phyloP scores from a whole-genome alignment of 2,113 vertebrate genomes.

The Misgurnus mizolepis region DNA sequence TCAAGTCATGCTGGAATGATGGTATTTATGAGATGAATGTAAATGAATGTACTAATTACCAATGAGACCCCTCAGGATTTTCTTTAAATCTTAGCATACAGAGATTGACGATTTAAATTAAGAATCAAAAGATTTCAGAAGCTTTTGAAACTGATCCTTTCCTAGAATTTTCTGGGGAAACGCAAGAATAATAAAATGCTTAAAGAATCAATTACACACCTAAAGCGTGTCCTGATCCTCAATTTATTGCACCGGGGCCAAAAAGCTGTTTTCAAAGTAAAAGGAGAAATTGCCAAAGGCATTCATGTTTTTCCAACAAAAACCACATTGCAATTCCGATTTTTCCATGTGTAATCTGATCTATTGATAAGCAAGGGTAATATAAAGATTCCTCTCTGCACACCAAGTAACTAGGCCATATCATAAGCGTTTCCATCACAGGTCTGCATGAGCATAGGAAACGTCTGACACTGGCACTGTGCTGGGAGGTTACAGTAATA shows the following conservation, averaged over 20 bases:
- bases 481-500: neutral
- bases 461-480: neutral
- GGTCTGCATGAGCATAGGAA: conserved; percentile 31
- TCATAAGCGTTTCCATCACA: conserved; percentile 48
- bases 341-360: neutral
- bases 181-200: too few relatives aligned
- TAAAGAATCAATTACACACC: too few relatives aligned
- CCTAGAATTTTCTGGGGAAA: too few relatives aligned
- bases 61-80: neutral
- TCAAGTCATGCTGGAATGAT: neutral
- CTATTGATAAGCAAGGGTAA: neutral
- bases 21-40: neutral
- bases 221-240: too few relatives aligned
- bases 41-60: neutral
- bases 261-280: too few relatives aligned
- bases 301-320: too few relatives aligned
- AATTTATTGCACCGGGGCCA: too few relatives aligned
- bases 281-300: too few relatives aligned
- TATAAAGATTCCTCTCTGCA: conserved; percentile 15
- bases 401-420: conserved; percentile 32
- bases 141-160: too few relatives aligned
- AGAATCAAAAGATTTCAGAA: too few relatives aligned
- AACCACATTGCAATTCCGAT: too few relatives aligned
- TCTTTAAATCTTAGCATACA: neutral
- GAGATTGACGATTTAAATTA: too few relatives aligned